These are phyloP conservation scores for Neomonachus schauinslandi DNA, from an alignment of 2,113 vertebrate species.

Conservation along the genomic window DNA sequence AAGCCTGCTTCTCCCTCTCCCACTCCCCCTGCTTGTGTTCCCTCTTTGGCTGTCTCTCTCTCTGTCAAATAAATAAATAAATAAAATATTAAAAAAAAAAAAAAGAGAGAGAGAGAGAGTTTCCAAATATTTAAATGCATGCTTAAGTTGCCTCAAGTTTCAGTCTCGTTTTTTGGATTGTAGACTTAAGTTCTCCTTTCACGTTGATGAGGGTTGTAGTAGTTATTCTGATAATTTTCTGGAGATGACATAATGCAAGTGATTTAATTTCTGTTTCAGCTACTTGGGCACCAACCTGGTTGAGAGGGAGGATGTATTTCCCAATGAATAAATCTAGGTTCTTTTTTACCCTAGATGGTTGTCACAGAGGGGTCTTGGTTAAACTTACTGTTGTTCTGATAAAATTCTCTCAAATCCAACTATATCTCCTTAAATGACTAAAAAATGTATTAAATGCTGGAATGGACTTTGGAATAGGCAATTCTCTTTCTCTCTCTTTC, in stretches of 20 bases:
- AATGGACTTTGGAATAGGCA: background rate
- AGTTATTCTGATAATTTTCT: background rate
- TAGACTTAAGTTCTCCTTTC: background rate
- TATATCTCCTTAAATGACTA: conserved; percentile 4
- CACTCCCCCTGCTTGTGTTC: too few relatives aligned
- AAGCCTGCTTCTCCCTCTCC: too few relatives aligned
- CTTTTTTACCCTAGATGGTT: background rate
- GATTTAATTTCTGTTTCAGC: conserved; percentile 7
- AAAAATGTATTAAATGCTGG: background rate
- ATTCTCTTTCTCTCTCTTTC: background rate
- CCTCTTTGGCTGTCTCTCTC: too few relatives aligned
- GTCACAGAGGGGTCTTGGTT: background rate
- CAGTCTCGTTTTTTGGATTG: background rate
- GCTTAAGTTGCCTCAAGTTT: background rate
- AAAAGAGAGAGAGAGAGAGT: background rate
- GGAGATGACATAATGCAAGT: background rate
- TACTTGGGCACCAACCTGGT: background rate
- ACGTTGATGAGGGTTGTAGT: background rate
- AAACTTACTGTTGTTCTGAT: background rate
- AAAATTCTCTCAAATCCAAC: background rate
- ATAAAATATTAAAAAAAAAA: too few relatives aligned
- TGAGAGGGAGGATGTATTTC: background rate
- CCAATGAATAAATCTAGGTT: background rate
- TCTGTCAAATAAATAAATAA: too few relatives aligned
- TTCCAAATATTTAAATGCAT: conserved; percentile 8